phyloP scores from a whole-genome alignment of 2,888 invertebrate genomes.

The Timandra comae region DNA sequence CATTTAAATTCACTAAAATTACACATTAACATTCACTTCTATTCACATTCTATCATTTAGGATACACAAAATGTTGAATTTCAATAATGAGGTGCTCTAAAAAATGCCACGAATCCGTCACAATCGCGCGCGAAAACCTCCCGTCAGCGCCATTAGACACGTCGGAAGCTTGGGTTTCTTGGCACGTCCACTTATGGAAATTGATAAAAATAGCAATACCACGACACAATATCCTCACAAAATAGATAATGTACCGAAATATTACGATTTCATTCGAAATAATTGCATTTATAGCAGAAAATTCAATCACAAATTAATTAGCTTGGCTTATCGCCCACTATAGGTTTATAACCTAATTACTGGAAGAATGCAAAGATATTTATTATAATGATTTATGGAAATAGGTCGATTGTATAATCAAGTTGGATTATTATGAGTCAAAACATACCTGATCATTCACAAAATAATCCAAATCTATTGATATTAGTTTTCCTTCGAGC shows the following conservation, averaged over 20 bases:
- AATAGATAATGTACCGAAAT: slow-evolving; percentile 32
- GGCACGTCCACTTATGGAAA: slow-evolving; percentile 68
- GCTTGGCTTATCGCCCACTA: slow-evolving; percentile 69
- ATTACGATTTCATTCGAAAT: slow-evolving; percentile 27
- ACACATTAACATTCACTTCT: slow-evolving; percentile 36
- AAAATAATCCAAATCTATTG: slow-evolving; percentile 53
- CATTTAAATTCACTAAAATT: slow-evolving; percentile 26
- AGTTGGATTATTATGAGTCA: slow-evolving; percentile 27
- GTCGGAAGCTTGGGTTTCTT: slow-evolving; percentile 73
- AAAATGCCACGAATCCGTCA: slow-evolving; percentile 76
- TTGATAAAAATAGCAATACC: slow-evolving; percentile 66
- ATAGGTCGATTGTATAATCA: slow-evolving; percentile 27
- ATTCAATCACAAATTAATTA: slow-evolving; percentile 55
- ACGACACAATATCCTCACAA: slow-evolving; percentile 38
- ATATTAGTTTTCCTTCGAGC: slow-evolving; percentile 43
- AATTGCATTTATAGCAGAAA: slow-evolving; percentile 29
- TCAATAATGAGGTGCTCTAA: slow-evolving; percentile 61
- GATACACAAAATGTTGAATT: slow-evolving; percentile 37
- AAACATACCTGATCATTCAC: slow-evolving; percentile 73
- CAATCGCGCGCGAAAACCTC: slow-evolving; percentile 76
- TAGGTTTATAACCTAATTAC: slow-evolving; percentile 70
- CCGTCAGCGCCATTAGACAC: slow-evolving; percentile 77
- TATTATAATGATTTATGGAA: slow-evolving; percentile 14
- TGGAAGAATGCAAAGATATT: slow-evolving; percentile 32
- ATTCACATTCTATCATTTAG: slow-evolving; percentile 35